These are phyloP conservation scores for Myrmecophaga tridactyla DNA, from an alignment of 2,113 vertebrate genomes.

Conservation along the genomic window DNA sequence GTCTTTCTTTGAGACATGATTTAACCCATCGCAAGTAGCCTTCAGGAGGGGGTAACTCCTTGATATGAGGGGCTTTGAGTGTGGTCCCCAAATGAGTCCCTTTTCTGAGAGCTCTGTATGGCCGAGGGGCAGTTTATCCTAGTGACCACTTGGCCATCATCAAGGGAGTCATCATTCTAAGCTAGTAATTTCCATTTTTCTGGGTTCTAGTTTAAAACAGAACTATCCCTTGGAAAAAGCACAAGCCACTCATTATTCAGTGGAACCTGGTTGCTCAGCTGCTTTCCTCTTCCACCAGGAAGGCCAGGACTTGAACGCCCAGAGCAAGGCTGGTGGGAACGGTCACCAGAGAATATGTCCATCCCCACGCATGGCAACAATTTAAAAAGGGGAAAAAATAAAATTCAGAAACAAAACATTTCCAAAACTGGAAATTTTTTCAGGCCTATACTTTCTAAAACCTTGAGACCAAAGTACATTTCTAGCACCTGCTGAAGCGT, in stretches of 20 bases:
- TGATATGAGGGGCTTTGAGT: background rate
- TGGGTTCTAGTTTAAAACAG: background rate
- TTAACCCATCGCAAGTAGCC: too few relatives aligned
- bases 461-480: background rate
- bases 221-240: background rate
- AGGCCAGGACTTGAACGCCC: background rate
- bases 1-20: too few relatives aligned
- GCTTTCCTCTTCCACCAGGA: background rate
- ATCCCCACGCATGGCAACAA: background rate
- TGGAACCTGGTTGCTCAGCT: background rate
- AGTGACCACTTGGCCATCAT: too few relatives aligned
- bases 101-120: background rate
- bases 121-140: background rate
- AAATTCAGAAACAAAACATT: background rate
- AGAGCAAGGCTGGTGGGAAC: rapidly evolving
- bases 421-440: background rate
- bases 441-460: background rate
- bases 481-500: too few relatives aligned
- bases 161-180: background rate
- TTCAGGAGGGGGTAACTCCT: background rate
- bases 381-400: background rate
- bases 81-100: background rate
- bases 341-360: background rate
- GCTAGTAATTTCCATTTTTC: background rate
- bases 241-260: background rate